Evolutionary conservation across 1,140 invertebrate species (phyloP), one percentile per base, ranked within the genome.

Genomic region (Orchesella cincta): DNA sequence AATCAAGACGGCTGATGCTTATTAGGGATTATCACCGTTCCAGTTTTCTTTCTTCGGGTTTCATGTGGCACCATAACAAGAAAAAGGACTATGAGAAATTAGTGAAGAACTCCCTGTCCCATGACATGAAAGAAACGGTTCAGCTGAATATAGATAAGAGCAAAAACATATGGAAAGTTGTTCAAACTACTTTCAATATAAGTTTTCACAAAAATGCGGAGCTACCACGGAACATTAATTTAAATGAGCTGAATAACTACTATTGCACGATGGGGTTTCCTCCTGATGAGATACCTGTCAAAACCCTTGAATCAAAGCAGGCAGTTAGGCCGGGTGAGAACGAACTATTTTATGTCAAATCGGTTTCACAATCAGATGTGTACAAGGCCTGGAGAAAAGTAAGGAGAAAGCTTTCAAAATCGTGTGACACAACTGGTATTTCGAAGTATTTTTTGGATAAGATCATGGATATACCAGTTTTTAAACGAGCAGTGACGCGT

Each of bases 231-330:
- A 12, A 3, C 5, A 33, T 67, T 31, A 31, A 29, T 31, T 1
- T 23, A 12, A n/a, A 67, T 31, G 62, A 31, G 1, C 5, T 67
- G 8, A 67, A 67, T 67, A 33, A 67, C 33, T 67, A 67, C n/a
- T 67, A 67, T 31, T 67, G 62, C 33, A 29, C 29, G n/a, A 67
- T 67, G 62, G 62, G 62, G n/a, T 67, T 67, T 31, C 62, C 62
- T 67, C 62, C 62, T 12, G 62, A 20, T n/a, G n/a, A n/a, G n/a
- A n/a, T n/a, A n/a, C n/a, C n/a, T n/a, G n/a, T n/a, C n/a, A n/a
- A n/a, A n/a, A n/a, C n/a, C n/a, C n/a, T n/a, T n/a, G n/a, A n/a
- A n/a, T n/a, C n/a, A n/a, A n/a, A n/a, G n/a, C n/a, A n/a, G n/a
- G n/a, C n/a, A n/a, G n/a, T n/a, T n/a, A n/a, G n/a, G n/a, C n/a